These are phyloP conservation scores for Rapana venosa DNA, from an alignment of 2,888 invertebrate genomes.

Conservation along the genomic window DNA sequence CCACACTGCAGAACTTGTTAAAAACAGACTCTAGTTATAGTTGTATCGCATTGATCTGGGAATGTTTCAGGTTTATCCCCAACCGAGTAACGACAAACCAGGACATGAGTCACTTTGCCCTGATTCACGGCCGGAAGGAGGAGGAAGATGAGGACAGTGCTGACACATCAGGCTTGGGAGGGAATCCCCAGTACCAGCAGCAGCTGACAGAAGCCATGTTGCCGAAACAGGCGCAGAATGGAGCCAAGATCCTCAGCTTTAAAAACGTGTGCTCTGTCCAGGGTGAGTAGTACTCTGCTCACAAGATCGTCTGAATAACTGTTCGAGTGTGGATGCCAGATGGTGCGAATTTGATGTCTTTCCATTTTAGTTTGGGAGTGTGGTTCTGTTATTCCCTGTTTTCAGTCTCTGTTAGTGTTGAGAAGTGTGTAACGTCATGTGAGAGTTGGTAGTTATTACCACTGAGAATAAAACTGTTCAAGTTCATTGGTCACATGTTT, in stretches of 20 bases:
- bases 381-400: no score
- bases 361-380: no score
- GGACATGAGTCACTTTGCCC: slow-evolving; percentile 88
- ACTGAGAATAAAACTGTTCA: no score
- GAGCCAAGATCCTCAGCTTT: slow-evolving; percentile 88
- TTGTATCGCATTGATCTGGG: background rate
- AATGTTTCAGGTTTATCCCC: slow-evolving; percentile 88
- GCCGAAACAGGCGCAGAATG: slow-evolving; percentile 72
- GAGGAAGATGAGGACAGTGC: slow-evolving; percentile 60
- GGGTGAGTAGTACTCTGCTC: background rate
- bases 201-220: slow-evolving; percentile 65
- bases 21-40: background rate
- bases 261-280: slow-evolving; percentile 83
- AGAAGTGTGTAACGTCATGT: no score
- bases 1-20: background rate
- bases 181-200: slow-evolving; percentile 62
- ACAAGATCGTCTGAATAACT: no score
- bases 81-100: slow-evolving; percentile 91
- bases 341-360: no score
- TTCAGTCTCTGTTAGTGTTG: no score
- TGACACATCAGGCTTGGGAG: slow-evolving; percentile 34
- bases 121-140: slow-evolving; percentile 67
- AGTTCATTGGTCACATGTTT: no score
- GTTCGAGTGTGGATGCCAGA: no score
- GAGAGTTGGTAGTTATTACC: no score